A percentile compares a stretch with the other conserved stretches of the same genome.
phyloP scores from a whole-genome alignment of 2,888 invertebrate genomes.

The Rhimphoctona megacephalus region DNA sequence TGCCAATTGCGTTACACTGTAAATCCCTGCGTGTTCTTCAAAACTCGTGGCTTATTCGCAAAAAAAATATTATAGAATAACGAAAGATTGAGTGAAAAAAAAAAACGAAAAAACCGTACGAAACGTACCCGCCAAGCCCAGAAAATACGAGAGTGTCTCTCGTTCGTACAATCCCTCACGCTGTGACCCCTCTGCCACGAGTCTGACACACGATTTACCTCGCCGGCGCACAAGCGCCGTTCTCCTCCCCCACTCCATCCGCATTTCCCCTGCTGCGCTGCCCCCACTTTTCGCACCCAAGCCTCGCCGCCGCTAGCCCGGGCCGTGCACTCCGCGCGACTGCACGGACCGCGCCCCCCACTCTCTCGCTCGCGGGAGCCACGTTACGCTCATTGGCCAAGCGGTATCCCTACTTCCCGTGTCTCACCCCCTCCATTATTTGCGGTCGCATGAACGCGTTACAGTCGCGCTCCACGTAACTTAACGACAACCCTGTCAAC shows the following conservation, averaged over 20 bases:
- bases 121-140: conserved; percentile 83
- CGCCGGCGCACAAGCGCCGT: conserved; percentile 76
- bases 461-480: conserved; percentile 35
- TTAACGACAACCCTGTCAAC: not conserved
- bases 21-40: conserved; percentile 3
- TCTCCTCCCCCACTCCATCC: conserved; percentile 26
- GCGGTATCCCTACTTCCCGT: conserved; percentile 33
- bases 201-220: conserved; percentile 81
- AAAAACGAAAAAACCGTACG: conserved; percentile 40
- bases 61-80: conserved; percentile 37
- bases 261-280: conserved; percentile 26
- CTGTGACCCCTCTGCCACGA: conserved; percentile 83
- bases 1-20: conserved; percentile 58
- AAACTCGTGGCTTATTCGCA: conserved; percentile 30
- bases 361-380: not conserved
- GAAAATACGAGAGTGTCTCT: conserved; percentile 75
- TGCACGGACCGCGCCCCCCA: conserved; percentile 1
- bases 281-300: conserved; percentile 22
- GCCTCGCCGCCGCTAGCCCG: conserved; percentile 46
- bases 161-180: conserved; percentile 82
- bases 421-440: conserved; percentile 3
- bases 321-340: conserved; percentile 37
- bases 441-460: conserved; percentile 32
- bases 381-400: not conserved
- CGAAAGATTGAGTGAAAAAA: conserved; percentile 54